Evolutionary conservation across 2,113 vertebrate genomes (phyloP), one percentile per base, ranked within the genome.

Genomic region (Vombatus ursinus): DNA sequence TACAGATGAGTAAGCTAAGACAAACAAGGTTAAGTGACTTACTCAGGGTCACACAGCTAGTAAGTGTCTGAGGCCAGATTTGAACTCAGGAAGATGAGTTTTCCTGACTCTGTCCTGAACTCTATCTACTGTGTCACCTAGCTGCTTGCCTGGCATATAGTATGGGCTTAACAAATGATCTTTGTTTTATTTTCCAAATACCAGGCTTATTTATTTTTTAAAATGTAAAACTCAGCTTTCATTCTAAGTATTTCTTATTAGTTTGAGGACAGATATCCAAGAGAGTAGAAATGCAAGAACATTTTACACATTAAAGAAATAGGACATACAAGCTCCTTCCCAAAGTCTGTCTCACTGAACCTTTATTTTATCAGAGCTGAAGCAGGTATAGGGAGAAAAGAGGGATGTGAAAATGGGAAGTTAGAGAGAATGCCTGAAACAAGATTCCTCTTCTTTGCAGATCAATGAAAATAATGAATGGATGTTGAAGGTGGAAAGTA

Each of bases 381-480:
- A 23, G 0, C 37, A 22, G 37, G 16, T 54, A 91, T 0, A 26
- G 19, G 24, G 37, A 8, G 19, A 97, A 3, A 95, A 47, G 37
- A 96, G 96, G 94, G 91, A 1, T 90, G 96, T 48, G 54, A 77
- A 91, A 9, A 37, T 19, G 8, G 68, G 77, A 95, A 93, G 50
- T 31, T 0, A 92, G 93, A 95, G 95, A 92, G 77, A 61, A 68
- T 47, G 23, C 2, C 90, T 11, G 44, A 91, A 12, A 91, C 25
- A 92, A 93, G 68, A 91, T 97, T 96, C 95, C 51, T 89, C 49
- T 61, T 98, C 90, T 96, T 93, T 91, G 94, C 68, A 94, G 31
- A 97, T 94, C 90, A 96, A n/a, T 96, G 49, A 90, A 95, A 95
- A 97, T 22, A 95, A 92, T 52, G 28, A 96, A 96, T 52, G 95